A percentile compares a stretch with the other conserved stretches of the same genome.
Conservation (phyloP, 2,797 vertebrate species). For the Siniperca obscura region DNA sequence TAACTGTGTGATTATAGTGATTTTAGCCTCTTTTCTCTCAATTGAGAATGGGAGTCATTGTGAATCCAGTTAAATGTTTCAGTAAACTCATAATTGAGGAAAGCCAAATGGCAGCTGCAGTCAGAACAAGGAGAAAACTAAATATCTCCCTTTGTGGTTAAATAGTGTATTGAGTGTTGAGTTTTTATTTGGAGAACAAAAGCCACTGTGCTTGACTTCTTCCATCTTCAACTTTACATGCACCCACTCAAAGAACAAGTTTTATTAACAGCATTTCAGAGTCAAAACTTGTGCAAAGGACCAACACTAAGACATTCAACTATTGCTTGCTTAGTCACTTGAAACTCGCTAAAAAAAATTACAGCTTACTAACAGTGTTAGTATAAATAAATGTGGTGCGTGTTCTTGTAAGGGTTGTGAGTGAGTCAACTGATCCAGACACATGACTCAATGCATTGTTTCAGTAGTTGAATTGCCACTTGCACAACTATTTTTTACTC, state of each 20-base stretch:
- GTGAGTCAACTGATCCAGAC: background rate
- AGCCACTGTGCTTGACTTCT: background rate
- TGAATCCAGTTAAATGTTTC: background rate
- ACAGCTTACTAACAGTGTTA: background rate
- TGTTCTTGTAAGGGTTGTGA: background rate
- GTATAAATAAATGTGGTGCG: background rate
- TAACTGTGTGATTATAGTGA: background rate
- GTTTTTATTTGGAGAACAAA: background rate
- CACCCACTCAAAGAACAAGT: background rate
- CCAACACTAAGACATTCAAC: constrained; percentile 9
- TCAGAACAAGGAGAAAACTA: constrained; percentile 7
- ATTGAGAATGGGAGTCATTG: background rate
- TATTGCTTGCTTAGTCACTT: constrained; percentile 41
- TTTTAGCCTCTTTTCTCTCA: background rate
- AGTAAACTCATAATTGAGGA: background rate
- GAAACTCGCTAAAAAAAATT: background rate
- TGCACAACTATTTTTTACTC: background rate
- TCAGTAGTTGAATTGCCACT: background rate
- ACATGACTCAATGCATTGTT: background rate
- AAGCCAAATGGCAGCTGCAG: background rate
- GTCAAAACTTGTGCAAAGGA: constrained; percentile 13
- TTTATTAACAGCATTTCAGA: constrained; percentile 7
- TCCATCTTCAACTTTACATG: background rate
- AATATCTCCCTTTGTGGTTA: background rate
- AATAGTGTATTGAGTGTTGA: background rate